Percentiles rank a stretch among this genome's conserved stretches.
Conservation (phyloP, 2,113 vertebrate species). For the Halichoeres trimaculatus region DNA sequence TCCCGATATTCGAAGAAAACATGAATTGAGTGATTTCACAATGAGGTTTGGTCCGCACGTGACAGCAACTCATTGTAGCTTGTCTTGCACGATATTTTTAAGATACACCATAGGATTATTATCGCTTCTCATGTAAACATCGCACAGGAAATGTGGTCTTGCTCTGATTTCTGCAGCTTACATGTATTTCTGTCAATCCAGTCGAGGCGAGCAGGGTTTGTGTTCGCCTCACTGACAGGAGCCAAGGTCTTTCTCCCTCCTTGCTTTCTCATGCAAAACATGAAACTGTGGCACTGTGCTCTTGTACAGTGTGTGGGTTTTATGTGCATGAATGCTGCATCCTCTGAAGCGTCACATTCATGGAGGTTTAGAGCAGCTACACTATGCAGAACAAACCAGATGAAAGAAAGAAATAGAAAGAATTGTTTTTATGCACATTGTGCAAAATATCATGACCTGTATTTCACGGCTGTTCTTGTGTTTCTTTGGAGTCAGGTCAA, state of each 20-base stretch:
- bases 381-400: not conserved
- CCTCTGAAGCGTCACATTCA: not conserved
- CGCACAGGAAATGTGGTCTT: not conserved
- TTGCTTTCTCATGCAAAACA: not conserved
- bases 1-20: not conserved
- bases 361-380: not conserved
- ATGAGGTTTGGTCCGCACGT: not conserved
- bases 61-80: not conserved
- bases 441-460: too few relatives aligned
- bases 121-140: not conserved
- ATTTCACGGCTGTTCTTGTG: too few relatives aligned
- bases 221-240: not conserved
- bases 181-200: not conserved
- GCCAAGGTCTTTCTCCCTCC: conserved; percentile 18
- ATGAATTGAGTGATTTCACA: not conserved
- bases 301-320: not conserved
- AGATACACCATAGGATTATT: not conserved
- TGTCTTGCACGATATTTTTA: not conserved
- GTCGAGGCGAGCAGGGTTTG: not conserved
- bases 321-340: not conserved
- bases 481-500: too few relatives aligned
- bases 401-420: not conserved
- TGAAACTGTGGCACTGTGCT: not conserved
- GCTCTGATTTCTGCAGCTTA: not conserved
- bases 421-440: too few relatives aligned